Evolutionary conservation across 2,888 invertebrate species (phyloP).

Genomic region (Ashinkailepas kermadecensis): DNA sequence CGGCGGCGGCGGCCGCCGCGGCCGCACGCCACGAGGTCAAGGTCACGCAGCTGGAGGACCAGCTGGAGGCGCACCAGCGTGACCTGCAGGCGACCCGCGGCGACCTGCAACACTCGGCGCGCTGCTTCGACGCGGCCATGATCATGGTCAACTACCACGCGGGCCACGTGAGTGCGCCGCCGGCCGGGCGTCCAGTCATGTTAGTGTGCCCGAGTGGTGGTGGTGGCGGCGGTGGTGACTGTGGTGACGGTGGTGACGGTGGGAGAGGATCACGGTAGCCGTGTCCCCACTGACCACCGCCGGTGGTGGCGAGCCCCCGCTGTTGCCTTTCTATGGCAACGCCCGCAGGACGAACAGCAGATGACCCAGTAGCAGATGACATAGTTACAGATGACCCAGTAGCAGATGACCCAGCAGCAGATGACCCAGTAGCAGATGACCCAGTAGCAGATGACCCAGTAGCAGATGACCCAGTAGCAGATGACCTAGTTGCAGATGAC

Average conservation of each 20-base stretch:
- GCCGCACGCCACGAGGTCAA: not conserved
- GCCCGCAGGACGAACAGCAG: too few relatives aligned
- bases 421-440: too few relatives aligned
- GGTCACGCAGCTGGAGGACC: conserved; percentile 19
- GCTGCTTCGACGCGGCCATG: conserved; percentile 72
- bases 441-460: too few relatives aligned
- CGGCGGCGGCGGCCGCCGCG: not conserved
- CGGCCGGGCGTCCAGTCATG: not conserved
- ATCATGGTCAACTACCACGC: conserved; percentile 77
- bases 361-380: too few relatives aligned
- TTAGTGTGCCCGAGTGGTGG: not conserved
- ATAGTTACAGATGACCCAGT: too few relatives aligned
- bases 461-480: too few relatives aligned
- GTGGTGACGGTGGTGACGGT: not conserved
- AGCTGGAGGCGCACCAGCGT: conserved; percentile 11
- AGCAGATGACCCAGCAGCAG: too few relatives aligned
- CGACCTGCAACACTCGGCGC: conserved; percentile 48
- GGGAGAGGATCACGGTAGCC: too few relatives aligned
- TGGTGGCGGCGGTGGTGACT: not conserved
- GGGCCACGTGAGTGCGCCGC: conserved; percentile 42
- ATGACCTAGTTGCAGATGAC: too few relatives aligned
- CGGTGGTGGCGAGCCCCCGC: too few relatives aligned
- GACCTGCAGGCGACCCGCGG: conserved; percentile 10
- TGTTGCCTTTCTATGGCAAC: too few relatives aligned
- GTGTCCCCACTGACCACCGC: too few relatives aligned